Percentiles rank a stretch among this genome's conserved stretches.
phyloP scores from a whole-genome alignment of 1,140 invertebrate species.

The Leucophenga varia region DNA sequence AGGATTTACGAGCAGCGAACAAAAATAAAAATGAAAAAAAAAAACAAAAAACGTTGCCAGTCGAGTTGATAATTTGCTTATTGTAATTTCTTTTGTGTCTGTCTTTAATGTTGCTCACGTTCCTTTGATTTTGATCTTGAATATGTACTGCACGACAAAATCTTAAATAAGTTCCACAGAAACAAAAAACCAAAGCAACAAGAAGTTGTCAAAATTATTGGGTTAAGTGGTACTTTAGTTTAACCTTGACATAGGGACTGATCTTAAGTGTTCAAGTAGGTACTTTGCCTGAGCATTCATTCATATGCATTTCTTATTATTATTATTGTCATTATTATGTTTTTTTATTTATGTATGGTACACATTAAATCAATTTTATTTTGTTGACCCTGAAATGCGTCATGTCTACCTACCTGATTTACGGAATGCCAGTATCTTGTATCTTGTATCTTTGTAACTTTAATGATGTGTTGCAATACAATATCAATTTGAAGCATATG shows the following conservation, averaged over 20 bases:
- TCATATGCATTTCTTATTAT: conserved; percentile 20
- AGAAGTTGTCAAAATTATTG: conserved; percentile 34
- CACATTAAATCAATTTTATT: no score
- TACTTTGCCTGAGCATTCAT: conserved; percentile 30
- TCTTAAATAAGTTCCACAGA: conserved; percentile 5
- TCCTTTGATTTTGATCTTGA: conserved; percentile 9
- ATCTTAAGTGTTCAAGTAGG: conserved; percentile 30
- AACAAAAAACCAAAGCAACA: conserved; percentile 7
- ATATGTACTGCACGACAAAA: conserved; percentile 37
- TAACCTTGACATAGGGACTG: conserved; percentile 49
- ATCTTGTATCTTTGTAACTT: no score
- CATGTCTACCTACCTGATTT: no score
- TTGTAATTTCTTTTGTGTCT: conserved; percentile 22
- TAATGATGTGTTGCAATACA: conserved; percentile 9
- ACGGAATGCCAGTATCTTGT: no score
- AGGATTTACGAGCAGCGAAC: conserved; percentile 20
- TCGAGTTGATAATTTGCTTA: conserved; percentile 7
- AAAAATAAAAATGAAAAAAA: not conserved
- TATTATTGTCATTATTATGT: not conserved
- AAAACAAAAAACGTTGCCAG: not conserved
- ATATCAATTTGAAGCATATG: no score
- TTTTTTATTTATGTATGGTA: no score
- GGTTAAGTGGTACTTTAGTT: conserved; percentile 38
- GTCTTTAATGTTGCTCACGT: not conserved
- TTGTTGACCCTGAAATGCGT: no score